Evolutionary conservation across 1,140 invertebrate genomes (phyloP).

Genomic region (Saccostrea echinata): DNA sequence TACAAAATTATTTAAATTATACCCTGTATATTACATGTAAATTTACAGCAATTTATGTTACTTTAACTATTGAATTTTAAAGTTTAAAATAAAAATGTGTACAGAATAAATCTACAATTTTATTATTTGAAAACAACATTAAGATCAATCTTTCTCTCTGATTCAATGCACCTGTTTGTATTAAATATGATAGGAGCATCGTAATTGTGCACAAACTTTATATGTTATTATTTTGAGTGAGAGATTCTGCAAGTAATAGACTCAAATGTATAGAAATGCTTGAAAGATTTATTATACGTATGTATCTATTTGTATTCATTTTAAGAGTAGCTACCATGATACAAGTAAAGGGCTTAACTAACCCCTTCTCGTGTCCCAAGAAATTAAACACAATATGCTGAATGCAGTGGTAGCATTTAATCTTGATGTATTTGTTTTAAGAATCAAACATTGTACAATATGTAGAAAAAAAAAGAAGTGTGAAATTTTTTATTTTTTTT

Average conservation of each 20-base stretch:
- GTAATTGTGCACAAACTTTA: neutral
- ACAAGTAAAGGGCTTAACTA: neutral
- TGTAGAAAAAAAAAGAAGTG: neutral
- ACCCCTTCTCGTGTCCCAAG: neutral
- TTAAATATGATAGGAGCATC: neutral
- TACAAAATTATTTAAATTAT: no score
- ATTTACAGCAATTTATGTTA: no score
- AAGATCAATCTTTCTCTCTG: no score
- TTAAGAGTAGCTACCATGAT: neutral
- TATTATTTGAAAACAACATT: no score
- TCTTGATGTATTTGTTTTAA: neutral
- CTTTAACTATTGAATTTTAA: no score
- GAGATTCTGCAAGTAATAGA: neutral
- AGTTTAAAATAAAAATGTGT: no score
- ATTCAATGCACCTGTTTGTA: neutral
- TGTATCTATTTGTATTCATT: neutral
- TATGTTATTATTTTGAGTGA: neutral
- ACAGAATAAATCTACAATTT: no score
- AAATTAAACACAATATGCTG: neutral
- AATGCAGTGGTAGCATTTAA: neutral
- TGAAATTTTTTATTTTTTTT: neutral
- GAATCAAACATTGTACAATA: neutral
- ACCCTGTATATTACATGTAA: no score
- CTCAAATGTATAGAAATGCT: neutral
- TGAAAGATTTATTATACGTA: constrained; percentile 3